A percentile compares a stretch with the other conserved stretches of the same genome.
These are phyloP conservation scores for Reticulitermes speratus DNA, from an alignment of 1,140 invertebrate species.

Conservation along the genomic window DNA sequence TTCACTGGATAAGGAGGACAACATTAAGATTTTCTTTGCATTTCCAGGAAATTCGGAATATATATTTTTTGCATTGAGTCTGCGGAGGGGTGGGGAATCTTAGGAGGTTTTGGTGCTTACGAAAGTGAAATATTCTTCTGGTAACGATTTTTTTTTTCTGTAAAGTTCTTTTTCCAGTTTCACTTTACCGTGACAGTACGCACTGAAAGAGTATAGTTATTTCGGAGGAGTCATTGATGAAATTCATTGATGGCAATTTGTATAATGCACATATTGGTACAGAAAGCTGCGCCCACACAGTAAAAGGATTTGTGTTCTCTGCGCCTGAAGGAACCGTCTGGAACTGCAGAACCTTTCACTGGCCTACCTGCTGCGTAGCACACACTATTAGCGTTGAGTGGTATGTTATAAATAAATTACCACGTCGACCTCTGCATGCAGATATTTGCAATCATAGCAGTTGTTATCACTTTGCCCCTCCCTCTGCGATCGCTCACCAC, in stretches of 20 bases:
- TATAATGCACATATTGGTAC: background rate
- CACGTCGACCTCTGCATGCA: background rate
- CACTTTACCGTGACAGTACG: background rate
- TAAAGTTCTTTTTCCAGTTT: background rate
- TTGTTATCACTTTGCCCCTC: background rate
- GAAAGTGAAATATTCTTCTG: too few species aligned
- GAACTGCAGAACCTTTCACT: background rate
- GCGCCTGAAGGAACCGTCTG: background rate
- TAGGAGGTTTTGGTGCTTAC: too few species aligned
- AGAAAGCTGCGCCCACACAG: background rate
- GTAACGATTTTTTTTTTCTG: too few species aligned
- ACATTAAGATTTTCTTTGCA: too few species aligned
- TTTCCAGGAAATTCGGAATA: too few species aligned
- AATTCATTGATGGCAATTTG: background rate
- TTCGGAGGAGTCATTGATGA: background rate
- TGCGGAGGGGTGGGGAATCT: too few species aligned
- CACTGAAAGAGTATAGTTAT: background rate
- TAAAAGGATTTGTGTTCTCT: background rate
- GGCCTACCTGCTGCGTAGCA: background rate
- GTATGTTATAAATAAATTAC: constrained; percentile 22
- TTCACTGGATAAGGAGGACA: too few species aligned
- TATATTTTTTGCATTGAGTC: too few species aligned
- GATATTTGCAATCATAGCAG: constrained; percentile 14
- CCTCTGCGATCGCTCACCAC: background rate
- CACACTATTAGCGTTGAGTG: background rate